Percentiles rank a stretch among this genome's conserved stretches.
Evolutionary conservation across 2,888 invertebrate species (phyloP).

Genomic region (Parthenolecanium corni): DNA sequence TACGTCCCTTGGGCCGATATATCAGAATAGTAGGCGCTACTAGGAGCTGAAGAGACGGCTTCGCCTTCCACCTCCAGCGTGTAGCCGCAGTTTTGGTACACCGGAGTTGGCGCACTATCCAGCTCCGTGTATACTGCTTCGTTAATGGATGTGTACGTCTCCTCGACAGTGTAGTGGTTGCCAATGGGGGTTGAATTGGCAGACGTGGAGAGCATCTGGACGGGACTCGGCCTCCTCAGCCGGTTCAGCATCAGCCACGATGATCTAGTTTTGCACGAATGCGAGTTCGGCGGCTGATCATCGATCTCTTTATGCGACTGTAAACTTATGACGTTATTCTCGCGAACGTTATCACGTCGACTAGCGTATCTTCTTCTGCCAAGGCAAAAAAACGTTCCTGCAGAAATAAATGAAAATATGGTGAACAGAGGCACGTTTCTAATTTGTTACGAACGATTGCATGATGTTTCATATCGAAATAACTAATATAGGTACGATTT

Average conservation of each 20-base stretch:
- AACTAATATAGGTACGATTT: no score
- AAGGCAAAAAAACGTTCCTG: constrained; percentile 24
- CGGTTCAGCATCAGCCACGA: constrained; percentile 22
- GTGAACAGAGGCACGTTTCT: no score
- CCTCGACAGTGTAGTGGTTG: constrained; percentile 26
- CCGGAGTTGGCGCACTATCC: constrained; percentile 46
- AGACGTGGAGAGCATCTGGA: constrained; percentile 13
- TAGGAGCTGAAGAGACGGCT: constrained; percentile 53
- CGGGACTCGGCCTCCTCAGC: constrained; percentile 1
- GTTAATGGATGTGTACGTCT: constrained; percentile 37
- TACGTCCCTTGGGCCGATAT: constrained; percentile 45
- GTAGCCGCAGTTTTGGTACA: constrained; percentile 58
- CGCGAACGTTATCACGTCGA: not conserved
- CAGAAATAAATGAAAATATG: not conserved
- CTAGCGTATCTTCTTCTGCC: constrained; percentile 21
- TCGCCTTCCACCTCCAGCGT: constrained; percentile 32
- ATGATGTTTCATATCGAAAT: no score
- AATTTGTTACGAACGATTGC: no score
- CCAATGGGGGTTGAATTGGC: constrained; percentile 11
- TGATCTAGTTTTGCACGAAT: not conserved
- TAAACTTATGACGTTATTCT: constrained; percentile 6
- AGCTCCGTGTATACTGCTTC: constrained; percentile 60
- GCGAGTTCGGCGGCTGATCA: not conserved
- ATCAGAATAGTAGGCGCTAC: constrained; percentile 63
- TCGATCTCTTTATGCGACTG: constrained; percentile 15